These are phyloP conservation scores for Leptinotarsa defecta DNA, from an alignment of 1,140 invertebrate species.

Conservation along the genomic window DNA sequence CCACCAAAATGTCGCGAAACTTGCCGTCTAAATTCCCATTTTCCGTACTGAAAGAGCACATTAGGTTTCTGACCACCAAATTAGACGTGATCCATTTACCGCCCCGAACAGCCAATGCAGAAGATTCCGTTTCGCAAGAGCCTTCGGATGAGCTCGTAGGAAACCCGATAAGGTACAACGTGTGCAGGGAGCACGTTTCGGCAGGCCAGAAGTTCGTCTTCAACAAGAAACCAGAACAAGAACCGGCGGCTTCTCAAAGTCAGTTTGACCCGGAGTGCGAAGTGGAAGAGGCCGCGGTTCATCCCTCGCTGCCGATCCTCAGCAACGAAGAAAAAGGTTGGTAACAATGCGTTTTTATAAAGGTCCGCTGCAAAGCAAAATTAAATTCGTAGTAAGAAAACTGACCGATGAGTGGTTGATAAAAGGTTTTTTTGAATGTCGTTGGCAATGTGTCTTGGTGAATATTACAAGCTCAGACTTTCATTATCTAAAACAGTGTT, in stretches of 20 bases:
- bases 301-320: constrained; percentile 24
- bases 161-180: constrained; percentile 38
- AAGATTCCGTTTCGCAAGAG: constrained; percentile 26
- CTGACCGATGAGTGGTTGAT: no score
- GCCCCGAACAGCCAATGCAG: constrained; percentile 12
- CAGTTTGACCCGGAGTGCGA: constrained; percentile 11
- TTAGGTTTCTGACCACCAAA: constrained; percentile 22
- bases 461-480: no score
- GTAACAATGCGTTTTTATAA: not conserved
- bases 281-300: constrained; percentile 21
- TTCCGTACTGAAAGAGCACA: not conserved
- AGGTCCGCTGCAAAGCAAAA: no score
- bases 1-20: not conserved
- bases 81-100: constrained; percentile 30
- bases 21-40: constrained; percentile 4
- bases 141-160: constrained; percentile 9
- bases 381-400: no score
- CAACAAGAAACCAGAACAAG: constrained; percentile 14
- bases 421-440: no score
- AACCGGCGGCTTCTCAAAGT: constrained; percentile 13
- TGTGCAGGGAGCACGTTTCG: constrained; percentile 32
- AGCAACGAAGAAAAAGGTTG: constrained; percentile 27
- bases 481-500: no score
- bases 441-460: no score
- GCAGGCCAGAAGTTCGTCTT: constrained; percentile 33